A percentile compares a stretch with the other conserved stretches of the same genome.
These are phyloP conservation scores for Daktulosphaira vitifoliae DNA, from an alignment of 1,140 invertebrate species.

Conservation along the genomic window DNA sequence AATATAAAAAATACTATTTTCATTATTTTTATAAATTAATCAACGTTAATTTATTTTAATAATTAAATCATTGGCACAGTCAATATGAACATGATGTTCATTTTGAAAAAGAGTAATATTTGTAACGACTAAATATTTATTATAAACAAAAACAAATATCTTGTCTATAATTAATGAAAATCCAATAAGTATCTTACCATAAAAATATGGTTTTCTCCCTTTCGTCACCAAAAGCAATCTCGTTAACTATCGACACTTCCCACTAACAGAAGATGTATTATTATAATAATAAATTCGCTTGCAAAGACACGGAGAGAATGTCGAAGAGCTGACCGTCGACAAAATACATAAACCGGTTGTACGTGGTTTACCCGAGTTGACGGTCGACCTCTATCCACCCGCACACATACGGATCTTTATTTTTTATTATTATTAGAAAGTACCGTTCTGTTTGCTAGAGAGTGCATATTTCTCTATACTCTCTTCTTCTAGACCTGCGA, in stretches of 20 bases:
- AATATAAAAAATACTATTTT: too few species aligned
- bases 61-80: too few species aligned
- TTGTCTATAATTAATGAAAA: too few species aligned
- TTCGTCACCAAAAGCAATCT: background rate
- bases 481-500: too few species aligned
- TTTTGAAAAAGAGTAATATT: too few species aligned
- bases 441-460: constrained; percentile 28
- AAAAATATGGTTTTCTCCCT: constrained; percentile 2
- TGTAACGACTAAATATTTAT: too few species aligned
- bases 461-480: background rate
- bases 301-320: background rate
- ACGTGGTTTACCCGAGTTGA: background rate
- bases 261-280: background rate
- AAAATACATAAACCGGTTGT: constrained; percentile 19
- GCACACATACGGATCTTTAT: constrained; percentile 29
- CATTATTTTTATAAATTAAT: too few species aligned
- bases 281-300: background rate
- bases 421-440: constrained; percentile 22
- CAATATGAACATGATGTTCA: too few species aligned
- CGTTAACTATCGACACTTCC: constrained; percentile 9
- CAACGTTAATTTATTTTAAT: too few species aligned
- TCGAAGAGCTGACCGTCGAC: background rate
- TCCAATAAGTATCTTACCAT: too few species aligned
- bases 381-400: constrained; percentile 8
- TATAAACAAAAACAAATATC: too few species aligned